phyloP scores from a whole-genome alignment of 2,113 vertebrate species.

The Mobula birostris region DNA sequence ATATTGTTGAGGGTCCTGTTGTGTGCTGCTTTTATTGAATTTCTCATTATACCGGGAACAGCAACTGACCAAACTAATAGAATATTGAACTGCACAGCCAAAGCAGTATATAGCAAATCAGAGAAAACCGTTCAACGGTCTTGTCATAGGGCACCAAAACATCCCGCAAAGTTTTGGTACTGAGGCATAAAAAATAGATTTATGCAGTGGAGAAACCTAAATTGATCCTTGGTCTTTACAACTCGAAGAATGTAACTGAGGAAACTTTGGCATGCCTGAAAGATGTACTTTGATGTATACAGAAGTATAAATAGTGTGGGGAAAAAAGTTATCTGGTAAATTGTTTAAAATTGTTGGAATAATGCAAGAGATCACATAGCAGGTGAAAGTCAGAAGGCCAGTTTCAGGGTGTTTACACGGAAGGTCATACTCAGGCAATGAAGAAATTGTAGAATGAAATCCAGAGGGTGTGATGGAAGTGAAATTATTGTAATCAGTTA shows the following conservation, averaged over 20 bases:
- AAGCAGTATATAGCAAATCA: neutral
- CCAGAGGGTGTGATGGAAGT: neutral
- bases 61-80: neutral
- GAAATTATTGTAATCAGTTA: slow-evolving; percentile 5
- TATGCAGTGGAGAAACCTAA: neutral
- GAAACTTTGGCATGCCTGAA: neutral
- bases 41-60: neutral
- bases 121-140: neutral
- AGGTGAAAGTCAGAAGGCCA: neutral
- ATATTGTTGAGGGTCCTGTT: no score
- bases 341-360: neutral
- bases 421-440: neutral
- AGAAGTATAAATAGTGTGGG: neutral
- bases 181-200: neutral
- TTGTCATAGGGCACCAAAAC: neutral
- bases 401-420: neutral
- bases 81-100: neutral
- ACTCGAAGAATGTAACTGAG: neutral
- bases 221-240: neutral
- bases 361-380: neutral
- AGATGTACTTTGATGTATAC: neutral
- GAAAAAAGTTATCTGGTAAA: neutral
- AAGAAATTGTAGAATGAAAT: neutral
- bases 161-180: neutral
- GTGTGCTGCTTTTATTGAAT: neutral